phyloP scores from a whole-genome alignment of 2,888 invertebrate species.

The Dicyrtoma fusca region DNA sequence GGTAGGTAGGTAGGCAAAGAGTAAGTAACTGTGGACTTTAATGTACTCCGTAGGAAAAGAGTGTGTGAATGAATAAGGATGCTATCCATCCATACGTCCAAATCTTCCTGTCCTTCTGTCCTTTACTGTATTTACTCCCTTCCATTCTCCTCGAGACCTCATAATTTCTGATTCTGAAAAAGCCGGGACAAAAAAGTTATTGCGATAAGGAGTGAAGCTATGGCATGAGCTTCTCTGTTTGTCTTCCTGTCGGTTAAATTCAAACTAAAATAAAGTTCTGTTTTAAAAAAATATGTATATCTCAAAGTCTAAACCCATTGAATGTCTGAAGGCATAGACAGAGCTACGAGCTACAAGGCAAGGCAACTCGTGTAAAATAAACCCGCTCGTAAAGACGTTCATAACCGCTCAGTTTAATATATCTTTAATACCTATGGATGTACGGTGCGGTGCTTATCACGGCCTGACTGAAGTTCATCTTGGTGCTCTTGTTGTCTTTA shows the following conservation, averaged over 20 bases:
- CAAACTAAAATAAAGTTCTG: too few relatives aligned
- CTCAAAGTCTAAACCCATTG: too few relatives aligned
- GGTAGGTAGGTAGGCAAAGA: not conserved
- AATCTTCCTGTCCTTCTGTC: conserved; percentile 21
- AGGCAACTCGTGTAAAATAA: not conserved
- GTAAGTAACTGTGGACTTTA: not conserved
- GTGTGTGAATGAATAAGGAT: conserved; percentile 23
- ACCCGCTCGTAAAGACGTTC: too few relatives aligned
- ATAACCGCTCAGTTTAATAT: too few relatives aligned
- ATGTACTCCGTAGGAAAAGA: not conserved
- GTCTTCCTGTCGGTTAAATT: too few relatives aligned
- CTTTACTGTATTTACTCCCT: not conserved
- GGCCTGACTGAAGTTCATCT: too few relatives aligned
- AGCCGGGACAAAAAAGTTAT: not conserved
- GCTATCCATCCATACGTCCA: conserved; percentile 30
- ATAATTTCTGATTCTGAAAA: conserved; percentile 8
- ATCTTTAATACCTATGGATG: too few relatives aligned
- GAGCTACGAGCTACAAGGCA: not conserved
- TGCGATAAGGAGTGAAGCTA: not conserved
- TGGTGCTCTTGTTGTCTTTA: too few relatives aligned
- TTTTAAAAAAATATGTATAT: too few relatives aligned
- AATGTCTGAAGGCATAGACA: too few relatives aligned
- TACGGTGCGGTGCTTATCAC: too few relatives aligned
- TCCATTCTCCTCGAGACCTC: conserved; percentile 4
- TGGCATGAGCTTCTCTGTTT: too few relatives aligned